Evolutionary conservation across 2,888 invertebrate genomes (phyloP).

Genomic region (Hyles lineata): DNA sequence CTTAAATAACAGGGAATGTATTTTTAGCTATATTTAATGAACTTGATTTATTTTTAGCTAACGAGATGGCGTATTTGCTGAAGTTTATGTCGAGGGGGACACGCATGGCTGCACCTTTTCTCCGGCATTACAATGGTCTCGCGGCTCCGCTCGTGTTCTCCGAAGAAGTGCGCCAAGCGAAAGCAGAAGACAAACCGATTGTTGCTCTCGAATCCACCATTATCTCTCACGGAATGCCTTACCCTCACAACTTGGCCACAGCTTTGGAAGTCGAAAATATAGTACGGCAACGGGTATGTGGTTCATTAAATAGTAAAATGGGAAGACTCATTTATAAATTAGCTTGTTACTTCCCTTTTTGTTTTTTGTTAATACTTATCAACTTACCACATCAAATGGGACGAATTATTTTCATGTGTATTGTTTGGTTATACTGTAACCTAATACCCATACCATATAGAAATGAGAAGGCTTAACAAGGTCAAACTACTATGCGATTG

Average conservation of each 20-base stretch:
- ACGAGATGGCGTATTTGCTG: conserved; percentile 64
- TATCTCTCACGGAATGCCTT: conserved; percentile 99
- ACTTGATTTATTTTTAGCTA: conserved; percentile 54
- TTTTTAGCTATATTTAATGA: conserved; percentile 51
- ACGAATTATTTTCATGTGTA: too few species aligned
- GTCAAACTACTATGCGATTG: too few species aligned
- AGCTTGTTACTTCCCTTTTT: too few species aligned
- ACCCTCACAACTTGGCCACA: conserved; percentile 94
- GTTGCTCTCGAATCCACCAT: conserved; percentile 99
- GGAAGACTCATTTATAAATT: too few species aligned
- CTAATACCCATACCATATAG: too few species aligned
- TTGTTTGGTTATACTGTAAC: too few species aligned
- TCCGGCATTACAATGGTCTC: conserved; percentile 49
- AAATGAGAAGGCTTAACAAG: too few species aligned
- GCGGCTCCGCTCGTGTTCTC: conserved; percentile 69
- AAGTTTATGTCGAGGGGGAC: conserved; percentile 52
- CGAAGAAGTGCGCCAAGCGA: conserved; percentile 87
- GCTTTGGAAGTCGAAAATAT: conserved; percentile 92
- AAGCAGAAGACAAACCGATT: conserved; percentile 87
- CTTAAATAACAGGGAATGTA: conserved; percentile 43
- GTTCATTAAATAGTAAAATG: neutral
- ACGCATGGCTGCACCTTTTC: conserved; percentile 46
- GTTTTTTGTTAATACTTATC: too few species aligned
- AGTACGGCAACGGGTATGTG: conserved; percentile 87
- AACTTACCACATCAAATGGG: too few species aligned